These are phyloP conservation scores for Bilobella aurantiaca DNA, from an alignment of 1,140 invertebrate genomes.

Conservation along the genomic window DNA sequence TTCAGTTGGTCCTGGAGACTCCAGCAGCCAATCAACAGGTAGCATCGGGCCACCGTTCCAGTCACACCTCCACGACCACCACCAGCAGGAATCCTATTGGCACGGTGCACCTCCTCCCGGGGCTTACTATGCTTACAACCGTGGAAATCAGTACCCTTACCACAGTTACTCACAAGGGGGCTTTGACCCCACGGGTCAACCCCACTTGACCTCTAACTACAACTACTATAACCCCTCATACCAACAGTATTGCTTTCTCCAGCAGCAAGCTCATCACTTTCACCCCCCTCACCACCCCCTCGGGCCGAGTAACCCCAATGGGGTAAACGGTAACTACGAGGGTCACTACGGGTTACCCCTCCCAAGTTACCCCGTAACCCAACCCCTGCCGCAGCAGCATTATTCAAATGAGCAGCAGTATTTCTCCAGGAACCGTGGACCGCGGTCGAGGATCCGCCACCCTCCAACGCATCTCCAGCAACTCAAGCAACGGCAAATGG, in stretches of 20 bases:
- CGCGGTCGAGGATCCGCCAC: not conserved
- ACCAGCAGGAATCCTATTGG: not conserved
- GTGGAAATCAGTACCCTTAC: no score
- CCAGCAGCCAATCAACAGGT: not conserved
- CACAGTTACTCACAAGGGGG: no score
- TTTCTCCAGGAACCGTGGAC: not conserved
- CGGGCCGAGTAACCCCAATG: not conserved
- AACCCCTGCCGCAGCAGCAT: not conserved
- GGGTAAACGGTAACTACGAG: conserved; percentile 2
- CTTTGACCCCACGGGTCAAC: no score
- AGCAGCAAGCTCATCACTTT: not conserved
- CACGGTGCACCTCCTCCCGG: not conserved
- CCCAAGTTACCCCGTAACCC: no score
- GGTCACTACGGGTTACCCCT: conserved; percentile 11
- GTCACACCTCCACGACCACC: not conserved
- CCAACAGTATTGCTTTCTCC: conserved; percentile 1
- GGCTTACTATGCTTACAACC: no score
- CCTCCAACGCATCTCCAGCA: not conserved
- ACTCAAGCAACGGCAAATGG: not conserved
- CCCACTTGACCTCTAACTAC: no score
- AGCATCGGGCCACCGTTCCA: not conserved
- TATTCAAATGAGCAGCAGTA: not conserved
- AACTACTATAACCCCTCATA: not conserved
- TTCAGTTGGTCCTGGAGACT: not conserved
- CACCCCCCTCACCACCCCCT: not conserved